Evolutionary conservation across 2,113 vertebrate genomes (phyloP), one percentile per base, ranked within the genome.

Genomic region (Nycticebus coucang): DNA sequence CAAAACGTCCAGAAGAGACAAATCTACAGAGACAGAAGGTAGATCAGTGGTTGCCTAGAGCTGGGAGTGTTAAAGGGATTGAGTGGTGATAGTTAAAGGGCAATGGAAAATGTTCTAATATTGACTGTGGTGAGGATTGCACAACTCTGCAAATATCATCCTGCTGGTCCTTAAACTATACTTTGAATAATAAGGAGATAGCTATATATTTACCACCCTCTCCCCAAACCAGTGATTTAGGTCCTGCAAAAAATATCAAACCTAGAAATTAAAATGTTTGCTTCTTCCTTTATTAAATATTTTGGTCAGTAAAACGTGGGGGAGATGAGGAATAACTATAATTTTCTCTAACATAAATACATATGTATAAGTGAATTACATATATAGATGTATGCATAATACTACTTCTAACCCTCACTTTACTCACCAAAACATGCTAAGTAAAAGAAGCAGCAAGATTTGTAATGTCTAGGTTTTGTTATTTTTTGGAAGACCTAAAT

Each of bases 41-140:
- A 75, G 35, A 69, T 55, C 9, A 91, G 60, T 41, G 26, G 24
- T 53, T 74, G 35, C 26, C 17, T 41, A 45, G 64, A 59, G 64
- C 53, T 74, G 22, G 12, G 30, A 15, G 19, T 18, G 77, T 18
- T 88, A 22, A 55, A 89, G 82, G 62, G 28, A 55, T 24, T 71
- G 19, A n/a, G 17, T 5, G 22, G 12, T 57, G 33, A 85, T 11
- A 87, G 15, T 12, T 87, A 66, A 93, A 68, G 22, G 59, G 35
- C 55, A 33, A 68, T 75, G 12, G 85, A 69, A 78, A 84, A 69
- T 94, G 66, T 93, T 91, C 41, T 72, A 62, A 89, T 72, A 87
- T n/a, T 77, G 21, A 85, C 41, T 72, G 26, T 66, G 30, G 26
- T 33, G 13, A 80, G 75, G 26, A 18, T 4, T 82, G 57, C 10